A percentile compares a stretch with the other conserved stretches of the same genome.
phyloP scores from a whole-genome alignment of 2,113 vertebrate genomes.

The Triplophysa rosa region DNA sequence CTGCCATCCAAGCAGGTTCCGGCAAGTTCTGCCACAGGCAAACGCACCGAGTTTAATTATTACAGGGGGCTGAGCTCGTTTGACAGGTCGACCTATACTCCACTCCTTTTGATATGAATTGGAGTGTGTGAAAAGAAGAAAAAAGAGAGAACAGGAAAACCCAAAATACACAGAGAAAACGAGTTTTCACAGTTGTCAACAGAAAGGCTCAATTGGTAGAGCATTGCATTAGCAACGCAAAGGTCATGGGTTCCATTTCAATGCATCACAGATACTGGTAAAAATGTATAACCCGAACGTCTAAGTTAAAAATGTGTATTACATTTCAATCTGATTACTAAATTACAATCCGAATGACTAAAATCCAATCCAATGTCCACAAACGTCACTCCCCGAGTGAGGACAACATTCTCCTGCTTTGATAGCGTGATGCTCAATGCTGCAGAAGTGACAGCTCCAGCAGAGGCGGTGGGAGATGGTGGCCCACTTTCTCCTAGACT shows the following conservation, averaged over 20 bases:
- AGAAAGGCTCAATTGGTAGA: too few relatives aligned
- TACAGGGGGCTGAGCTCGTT: constrained; percentile 46
- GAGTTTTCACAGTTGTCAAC: neutral
- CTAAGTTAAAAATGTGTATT: too few relatives aligned
- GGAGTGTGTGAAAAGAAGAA: constrained; percentile 23
- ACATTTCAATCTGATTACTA: too few relatives aligned
- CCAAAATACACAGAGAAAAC: neutral
- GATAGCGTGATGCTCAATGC: constrained; percentile 4
- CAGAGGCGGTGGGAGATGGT: constrained; percentile 35
- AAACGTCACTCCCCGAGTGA: constrained; percentile 1
- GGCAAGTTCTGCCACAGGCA: constrained; percentile 25
- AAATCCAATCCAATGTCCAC: neutral
- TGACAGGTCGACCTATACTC: constrained; percentile 51
- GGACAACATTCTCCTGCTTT: constrained; percentile 16
- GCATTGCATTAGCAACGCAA: too few relatives aligned
- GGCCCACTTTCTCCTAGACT: constrained; percentile 37
- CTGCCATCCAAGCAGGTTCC: constrained; percentile 19
- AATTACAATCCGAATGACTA: neutral
- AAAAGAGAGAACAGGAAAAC: neutral
- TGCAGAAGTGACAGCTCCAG: constrained; percentile 23
- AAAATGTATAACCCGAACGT: too few relatives aligned
- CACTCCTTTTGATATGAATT: constrained; percentile 44
- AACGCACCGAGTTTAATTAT: constrained; percentile 55
- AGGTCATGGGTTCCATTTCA: too few relatives aligned
- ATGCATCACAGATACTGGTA: too few relatives aligned